Conservation (phyloP, 2,797 vertebrate species). For the Danionella dracula region DNA sequence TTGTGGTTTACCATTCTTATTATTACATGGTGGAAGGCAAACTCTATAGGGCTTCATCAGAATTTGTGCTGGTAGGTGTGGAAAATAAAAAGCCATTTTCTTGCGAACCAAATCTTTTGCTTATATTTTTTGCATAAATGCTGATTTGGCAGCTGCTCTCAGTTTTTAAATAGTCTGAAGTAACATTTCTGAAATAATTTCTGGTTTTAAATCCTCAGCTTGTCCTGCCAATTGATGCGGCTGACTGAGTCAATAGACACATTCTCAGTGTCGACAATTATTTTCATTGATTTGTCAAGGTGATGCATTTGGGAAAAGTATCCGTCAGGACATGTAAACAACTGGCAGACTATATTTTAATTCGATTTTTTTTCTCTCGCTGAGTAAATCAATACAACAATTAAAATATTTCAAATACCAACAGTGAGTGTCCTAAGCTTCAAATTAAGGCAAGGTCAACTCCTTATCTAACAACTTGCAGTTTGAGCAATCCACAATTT, state of each 20-base stretch:
- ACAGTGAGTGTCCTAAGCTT: slow-evolving; percentile 49
- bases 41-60: background rate
- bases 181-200: slow-evolving; percentile 7
- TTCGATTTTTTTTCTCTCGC: slow-evolving; percentile 31
- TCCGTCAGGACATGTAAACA: slow-evolving; percentile 45
- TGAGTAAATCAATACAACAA: slow-evolving; percentile 44
- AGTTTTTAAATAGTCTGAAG: background rate
- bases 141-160: background rate
- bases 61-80: background rate
- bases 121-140: background rate
- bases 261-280: slow-evolving; percentile 22
- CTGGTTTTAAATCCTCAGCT: background rate
- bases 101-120: too few relatives aligned
- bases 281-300: slow-evolving; percentile 46
- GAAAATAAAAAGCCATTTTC: background rate
- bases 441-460: slow-evolving; percentile 61
- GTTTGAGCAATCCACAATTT: slow-evolving; percentile 64
- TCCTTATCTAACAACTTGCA: slow-evolving; percentile 64
- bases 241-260: slow-evolving; percentile 4
- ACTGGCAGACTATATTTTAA: slow-evolving; percentile 44
- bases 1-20: background rate
- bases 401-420: slow-evolving; percentile 46
- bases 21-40: background rate
- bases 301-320: slow-evolving; percentile 37
- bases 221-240: background rate